Evolutionary conservation across 2,797 vertebrate species (phyloP), one percentile per base, ranked within the genome.

Genomic region (Pseudomugil gertrudae): DNA sequence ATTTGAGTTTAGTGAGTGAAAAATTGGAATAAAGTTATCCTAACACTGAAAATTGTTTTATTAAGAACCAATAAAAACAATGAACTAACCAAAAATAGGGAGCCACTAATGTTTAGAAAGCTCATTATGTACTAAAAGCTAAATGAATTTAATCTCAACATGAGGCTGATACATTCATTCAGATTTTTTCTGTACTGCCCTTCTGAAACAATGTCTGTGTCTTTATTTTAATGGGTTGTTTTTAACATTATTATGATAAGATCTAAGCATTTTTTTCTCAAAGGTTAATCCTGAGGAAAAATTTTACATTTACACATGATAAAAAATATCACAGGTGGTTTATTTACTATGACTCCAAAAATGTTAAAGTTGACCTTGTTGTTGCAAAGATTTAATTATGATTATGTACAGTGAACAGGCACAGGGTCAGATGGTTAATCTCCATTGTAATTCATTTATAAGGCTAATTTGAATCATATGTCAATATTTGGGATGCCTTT

Each of bases 401-500:
- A 6, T n/a, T 45, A 19, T n/a, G 19, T 17, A 45, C 40, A 17
- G 13, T 9, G 17, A 45, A n/a, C 13, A 45, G 19, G 7, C 1
- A 45, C 5, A 2, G 19, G 40, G 19, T 43, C 6, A 43, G 17
- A n/a, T 15, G 15, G 38, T 9, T 51, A 40, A 74, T 47, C 19
- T 14, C 10, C 6, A 21, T 52, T 26, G 50, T 69, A 21, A 68
- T 27, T 29, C 36, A 57, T 64, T 33, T 23, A 69, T 43, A 48
- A 52, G 51, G 19, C 13, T 57, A n/a, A 36, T 83, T 38, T 35
- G 10, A 57, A 55, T 71, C 17, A 48, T 36, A 68, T 30, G 52
- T 17, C 6, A 15, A 1, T 5, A 2, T 54, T 64, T 6, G 56
- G 14, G 15, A 30, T 15, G 33, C 21, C 29, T 45, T 24, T 23